A percentile compares a stretch with the other conserved stretches of the same genome.
These are phyloP conservation scores for Invenusta paracnida DNA, from an alignment of 2,888 invertebrate genomes.

Conservation along the genomic window DNA sequence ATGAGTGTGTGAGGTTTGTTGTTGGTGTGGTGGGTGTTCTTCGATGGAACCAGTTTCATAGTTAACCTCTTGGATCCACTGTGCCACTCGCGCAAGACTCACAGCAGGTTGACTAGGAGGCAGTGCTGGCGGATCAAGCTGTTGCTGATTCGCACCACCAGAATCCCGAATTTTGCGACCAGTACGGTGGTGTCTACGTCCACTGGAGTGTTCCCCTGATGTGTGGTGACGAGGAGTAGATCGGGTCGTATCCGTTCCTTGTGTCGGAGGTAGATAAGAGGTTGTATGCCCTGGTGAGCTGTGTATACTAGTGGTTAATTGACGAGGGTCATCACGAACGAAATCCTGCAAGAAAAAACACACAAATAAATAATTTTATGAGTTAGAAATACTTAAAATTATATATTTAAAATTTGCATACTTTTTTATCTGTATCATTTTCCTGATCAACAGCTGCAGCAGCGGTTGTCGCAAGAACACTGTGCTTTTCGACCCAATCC, in stretches of 20 bases:
- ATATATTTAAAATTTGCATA: too few relatives aligned
- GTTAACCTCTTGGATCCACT: constrained; percentile 57
- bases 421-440: too few relatives aligned
- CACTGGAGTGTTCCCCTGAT: not conserved
- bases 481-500: constrained; percentile 57
- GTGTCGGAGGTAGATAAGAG: not conserved
- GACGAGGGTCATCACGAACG: not conserved
- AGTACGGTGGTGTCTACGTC: not conserved
- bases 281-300: not conserved
- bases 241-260: not conserved
- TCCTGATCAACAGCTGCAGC: not conserved
- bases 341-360: not conserved
- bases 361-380: not conserved
- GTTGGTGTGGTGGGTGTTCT: not conserved
- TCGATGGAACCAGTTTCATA: constrained; percentile 33
- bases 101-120: constrained; percentile 10
- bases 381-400: too few relatives aligned
- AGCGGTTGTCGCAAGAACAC: constrained; percentile 36
- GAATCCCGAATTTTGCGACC: not conserved
- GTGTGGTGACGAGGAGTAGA: not conserved
- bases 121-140: not conserved
- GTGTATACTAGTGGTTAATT: not conserved
- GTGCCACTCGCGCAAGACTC: constrained; percentile 51
- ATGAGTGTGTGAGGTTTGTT: too few relatives aligned
- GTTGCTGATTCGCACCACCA: not conserved